Conservation (phyloP, 2,797 vertebrate genomes). For the Pseudochirops corinnae region DNA sequence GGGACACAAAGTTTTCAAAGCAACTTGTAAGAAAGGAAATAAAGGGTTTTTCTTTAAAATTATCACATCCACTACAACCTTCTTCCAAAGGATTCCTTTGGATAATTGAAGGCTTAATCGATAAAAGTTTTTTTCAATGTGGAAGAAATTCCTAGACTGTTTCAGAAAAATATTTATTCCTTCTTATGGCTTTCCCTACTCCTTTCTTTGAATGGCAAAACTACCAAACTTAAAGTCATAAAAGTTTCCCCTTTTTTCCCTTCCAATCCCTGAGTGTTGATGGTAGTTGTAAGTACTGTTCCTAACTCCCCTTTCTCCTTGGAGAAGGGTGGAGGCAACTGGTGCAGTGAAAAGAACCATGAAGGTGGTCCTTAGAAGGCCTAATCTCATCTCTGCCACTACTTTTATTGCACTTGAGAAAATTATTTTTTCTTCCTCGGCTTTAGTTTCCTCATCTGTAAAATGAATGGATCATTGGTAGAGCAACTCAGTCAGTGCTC, state of each 20-base stretch:
- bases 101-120: background rate
- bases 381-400: background rate
- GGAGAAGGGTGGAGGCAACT: background rate
- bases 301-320: background rate
- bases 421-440: background rate
- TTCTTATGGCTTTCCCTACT: background rate
- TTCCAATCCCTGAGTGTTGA: background rate
- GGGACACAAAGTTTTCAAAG: background rate
- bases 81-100: background rate
- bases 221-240: background rate
- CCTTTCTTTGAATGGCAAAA: background rate
- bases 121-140: background rate
- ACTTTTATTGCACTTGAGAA: background rate
- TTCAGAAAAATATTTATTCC: background rate
- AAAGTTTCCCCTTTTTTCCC: background rate
- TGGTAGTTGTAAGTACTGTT: background rate
- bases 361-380: background rate
- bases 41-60: background rate
- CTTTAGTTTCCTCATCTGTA: background rate
- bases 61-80: background rate
- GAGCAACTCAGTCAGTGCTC: background rate
- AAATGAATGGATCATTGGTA: background rate
- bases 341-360: background rate
- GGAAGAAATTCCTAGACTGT: background rate
- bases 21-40: background rate